Percentiles rank a stretch among this genome's conserved stretches.
Conservation (phyloP, 1,140 invertebrate genomes). For the Cecropterus lyciades region DNA sequence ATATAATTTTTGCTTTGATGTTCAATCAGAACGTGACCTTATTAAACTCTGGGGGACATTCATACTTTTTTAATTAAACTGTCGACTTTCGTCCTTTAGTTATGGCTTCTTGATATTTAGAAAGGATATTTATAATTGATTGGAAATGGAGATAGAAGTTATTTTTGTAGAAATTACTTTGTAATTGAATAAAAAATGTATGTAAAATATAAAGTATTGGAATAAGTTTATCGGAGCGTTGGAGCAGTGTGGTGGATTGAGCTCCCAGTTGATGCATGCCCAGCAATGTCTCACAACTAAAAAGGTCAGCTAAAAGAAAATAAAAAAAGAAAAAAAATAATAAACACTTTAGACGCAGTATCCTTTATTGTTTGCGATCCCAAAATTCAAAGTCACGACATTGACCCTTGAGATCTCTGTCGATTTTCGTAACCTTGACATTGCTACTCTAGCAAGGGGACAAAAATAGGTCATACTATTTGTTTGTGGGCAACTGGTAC, state of each 20-base stretch:
- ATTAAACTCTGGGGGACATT: neutral
- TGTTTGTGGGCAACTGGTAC: neutral
- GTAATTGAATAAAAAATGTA: neutral
- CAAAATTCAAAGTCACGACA: neutral
- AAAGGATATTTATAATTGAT: neutral
- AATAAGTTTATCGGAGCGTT: no score
- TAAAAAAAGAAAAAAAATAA: no score
- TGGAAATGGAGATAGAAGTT: neutral
- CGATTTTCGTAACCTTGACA: constrained; percentile 15
- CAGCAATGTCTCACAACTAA: no score
- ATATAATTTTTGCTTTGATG: neutral
- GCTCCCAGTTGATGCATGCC: no score
- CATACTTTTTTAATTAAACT: constrained; percentile 6
- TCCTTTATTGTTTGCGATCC: neutral
- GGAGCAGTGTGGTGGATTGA: no score
- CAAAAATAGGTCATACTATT: constrained; percentile 7
- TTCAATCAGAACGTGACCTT: neutral
- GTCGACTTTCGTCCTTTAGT: neutral
- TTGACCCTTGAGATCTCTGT: constrained; percentile 3
- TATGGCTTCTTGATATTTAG: neutral
- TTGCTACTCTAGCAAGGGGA: neutral
- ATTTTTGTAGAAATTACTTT: no score
- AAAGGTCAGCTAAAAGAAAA: no score
- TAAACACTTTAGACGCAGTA: no score
- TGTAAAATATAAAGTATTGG: no score